A percentile compares a stretch with the other conserved stretches of the same genome.
phyloP scores from a whole-genome alignment of 2,113 vertebrate genomes.

The Melanostigma gelatinosum region DNA sequence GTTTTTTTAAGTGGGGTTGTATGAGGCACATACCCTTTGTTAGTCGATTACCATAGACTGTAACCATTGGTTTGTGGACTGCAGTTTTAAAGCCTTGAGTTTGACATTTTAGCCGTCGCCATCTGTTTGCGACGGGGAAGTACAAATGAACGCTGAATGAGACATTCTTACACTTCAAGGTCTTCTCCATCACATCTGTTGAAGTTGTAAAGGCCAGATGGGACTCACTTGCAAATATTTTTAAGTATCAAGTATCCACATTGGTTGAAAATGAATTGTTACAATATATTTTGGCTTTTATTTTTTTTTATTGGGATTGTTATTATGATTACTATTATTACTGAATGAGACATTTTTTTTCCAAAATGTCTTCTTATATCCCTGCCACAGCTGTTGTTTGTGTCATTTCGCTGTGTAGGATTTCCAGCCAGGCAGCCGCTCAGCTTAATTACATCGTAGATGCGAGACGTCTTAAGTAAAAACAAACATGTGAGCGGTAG shows the following conservation, averaged over 20 bases:
- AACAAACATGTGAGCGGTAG: conserved; percentile 28
- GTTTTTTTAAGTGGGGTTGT: too few species aligned
- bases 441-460: conserved; percentile 24
- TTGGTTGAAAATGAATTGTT: background rate
- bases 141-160: too few species aligned
- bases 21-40: too few species aligned
- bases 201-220: background rate
- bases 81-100: too few species aligned
- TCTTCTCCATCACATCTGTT: background rate
- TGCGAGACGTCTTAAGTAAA: conserved; percentile 22
- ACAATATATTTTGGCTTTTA: background rate
- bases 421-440: background rate
- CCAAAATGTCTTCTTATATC: background rate
- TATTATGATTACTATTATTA: background rate
- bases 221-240: background rate
- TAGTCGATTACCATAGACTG: too few species aligned
- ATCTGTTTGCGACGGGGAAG: too few species aligned
- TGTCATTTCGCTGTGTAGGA: conserved; percentile 31
- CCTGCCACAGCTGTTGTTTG: conserved; percentile 34
- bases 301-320: background rate
- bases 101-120: too few species aligned
- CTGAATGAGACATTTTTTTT: background rate
- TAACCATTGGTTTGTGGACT: too few species aligned
- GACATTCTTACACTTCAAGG: background rate
- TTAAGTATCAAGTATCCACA: background rate